phyloP scores from a whole-genome alignment of 2,888 invertebrate genomes.

The Maniola hyperantus region DNA sequence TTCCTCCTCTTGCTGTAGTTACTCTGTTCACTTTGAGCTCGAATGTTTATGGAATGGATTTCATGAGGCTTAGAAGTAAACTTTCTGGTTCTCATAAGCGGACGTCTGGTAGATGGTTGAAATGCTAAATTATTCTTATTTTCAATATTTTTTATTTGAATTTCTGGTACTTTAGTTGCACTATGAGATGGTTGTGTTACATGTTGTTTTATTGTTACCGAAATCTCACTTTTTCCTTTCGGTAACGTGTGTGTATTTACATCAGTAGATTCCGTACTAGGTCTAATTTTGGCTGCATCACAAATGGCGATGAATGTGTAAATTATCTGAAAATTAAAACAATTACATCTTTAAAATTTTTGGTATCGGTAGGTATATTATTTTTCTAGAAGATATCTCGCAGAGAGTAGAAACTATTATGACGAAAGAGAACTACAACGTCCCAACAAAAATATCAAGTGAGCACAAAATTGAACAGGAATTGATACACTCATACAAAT shows the following conservation, averaged over 20 bases:
- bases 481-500: neutral
- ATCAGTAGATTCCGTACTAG: neutral
- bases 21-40: conserved; percentile 1
- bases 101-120: conserved; percentile 14
- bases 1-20: conserved; percentile 4
- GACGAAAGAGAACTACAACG: neutral
- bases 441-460: neutral
- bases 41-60: conserved; percentile 1
- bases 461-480: neutral
- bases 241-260: neutral
- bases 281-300: conserved; percentile 4
- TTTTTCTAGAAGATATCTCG: neutral
- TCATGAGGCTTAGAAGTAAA: conserved; percentile 19
- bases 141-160: neutral
- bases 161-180: neutral
- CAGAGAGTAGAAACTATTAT: neutral
- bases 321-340: conserved; percentile 25
- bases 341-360: neutral
- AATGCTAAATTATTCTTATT: neutral
- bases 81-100: conserved; percentile 17
- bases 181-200: neutral
- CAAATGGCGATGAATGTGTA: conserved; percentile 2
- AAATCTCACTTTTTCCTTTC: neutral
- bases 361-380: neutral
- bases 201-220: neutral